These are phyloP conservation scores for Sylvilagus bachmani DNA, from an alignment of 2,113 vertebrate species.

Conservation along the genomic window DNA sequence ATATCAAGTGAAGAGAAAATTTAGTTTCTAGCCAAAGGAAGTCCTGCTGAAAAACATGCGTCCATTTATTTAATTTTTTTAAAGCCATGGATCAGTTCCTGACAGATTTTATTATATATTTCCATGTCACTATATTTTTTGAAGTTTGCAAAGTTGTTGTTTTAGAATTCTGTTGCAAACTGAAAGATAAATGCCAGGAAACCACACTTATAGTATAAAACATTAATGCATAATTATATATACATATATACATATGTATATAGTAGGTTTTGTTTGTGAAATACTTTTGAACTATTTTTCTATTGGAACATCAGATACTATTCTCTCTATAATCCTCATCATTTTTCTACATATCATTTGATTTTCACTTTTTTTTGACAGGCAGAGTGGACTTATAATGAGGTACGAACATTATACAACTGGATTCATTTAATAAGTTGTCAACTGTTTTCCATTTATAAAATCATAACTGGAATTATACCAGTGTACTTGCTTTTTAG, in stretches of 20 bases:
- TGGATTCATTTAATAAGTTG: conserved; percentile 5
- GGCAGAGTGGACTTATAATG: too few relatives aligned
- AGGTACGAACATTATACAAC: neutral
- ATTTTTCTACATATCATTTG: neutral
- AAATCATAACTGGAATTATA: neutral
- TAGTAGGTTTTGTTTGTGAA: neutral
- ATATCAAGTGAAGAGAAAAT: conserved; percentile 7
- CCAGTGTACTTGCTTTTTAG: neutral
- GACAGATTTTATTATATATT: neutral
- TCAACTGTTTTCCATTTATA: neutral
- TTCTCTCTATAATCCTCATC: neutral
- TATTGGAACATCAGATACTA: neutral
- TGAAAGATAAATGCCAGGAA: neutral
- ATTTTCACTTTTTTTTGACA: conserved; percentile 18
- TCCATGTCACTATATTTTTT: neutral
- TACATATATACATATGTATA: neutral
- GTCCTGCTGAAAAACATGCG: neutral
- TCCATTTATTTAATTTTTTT: neutral
- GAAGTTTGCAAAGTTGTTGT: neutral
- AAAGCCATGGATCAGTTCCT: neutral
- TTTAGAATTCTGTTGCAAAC: neutral
- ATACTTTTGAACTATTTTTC: neutral
- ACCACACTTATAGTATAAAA: neutral
- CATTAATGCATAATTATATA: neutral
- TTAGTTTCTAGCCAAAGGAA: neutral